Conservation (phyloP, 92 coral and sea anemone species). For the Palythoa grandiflora region DNA sequence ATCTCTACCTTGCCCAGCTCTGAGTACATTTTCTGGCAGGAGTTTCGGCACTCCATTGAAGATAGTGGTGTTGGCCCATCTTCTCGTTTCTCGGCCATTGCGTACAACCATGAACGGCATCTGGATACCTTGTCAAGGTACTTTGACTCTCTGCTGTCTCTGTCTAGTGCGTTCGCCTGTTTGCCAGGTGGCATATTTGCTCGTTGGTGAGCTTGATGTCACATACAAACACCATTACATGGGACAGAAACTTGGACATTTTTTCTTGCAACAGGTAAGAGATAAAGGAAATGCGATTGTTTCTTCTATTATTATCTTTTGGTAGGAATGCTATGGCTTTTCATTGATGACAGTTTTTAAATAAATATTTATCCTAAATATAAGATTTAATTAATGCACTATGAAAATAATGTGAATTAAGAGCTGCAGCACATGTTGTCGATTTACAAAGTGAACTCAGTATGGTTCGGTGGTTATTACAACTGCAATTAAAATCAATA, state of each 20-base stretch:
- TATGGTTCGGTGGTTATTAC: no score
- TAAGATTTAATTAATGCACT: neutral
- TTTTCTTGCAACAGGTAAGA: conserved; percentile 24
- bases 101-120: conserved; percentile 24
- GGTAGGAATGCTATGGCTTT: conserved; percentile 1
- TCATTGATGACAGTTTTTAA: neutral
- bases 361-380: neutral
- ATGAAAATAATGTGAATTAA: neutral
- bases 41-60: conserved; percentile 30
- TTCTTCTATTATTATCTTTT: neutral
- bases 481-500: no score
- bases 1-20: conserved; percentile 19
- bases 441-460: neutral
- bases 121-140: conserved; percentile 8
- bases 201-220: conserved; percentile 51
- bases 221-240: conserved; percentile 43
- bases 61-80: conserved; percentile 24
- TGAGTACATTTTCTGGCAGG: conserved; percentile 42
- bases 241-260: conserved; percentile 17
- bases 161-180: conserved; percentile 27
- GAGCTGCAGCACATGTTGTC: neutral
- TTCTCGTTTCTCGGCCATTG: neutral
- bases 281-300: conserved; percentile 4
- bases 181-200: conserved; percentile 52
- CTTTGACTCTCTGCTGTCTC: conserved; percentile 30